Evolutionary conservation across 2,113 vertebrate species (phyloP).

Genomic region (Ctenodactylus gundi): DNA sequence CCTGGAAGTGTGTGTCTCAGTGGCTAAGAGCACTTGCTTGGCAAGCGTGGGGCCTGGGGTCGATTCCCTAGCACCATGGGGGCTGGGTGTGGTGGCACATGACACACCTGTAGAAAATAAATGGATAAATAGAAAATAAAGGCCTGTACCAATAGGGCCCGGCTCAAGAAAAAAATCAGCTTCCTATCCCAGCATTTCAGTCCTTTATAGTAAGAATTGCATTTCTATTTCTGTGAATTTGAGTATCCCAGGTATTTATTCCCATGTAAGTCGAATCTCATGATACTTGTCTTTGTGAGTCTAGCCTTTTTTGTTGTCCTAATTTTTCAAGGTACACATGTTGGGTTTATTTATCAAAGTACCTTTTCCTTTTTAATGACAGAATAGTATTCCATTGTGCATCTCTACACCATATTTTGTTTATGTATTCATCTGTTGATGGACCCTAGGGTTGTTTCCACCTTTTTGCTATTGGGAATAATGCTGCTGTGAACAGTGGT

Average conservation of each 20-base stretch:
- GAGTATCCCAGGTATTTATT: background rate
- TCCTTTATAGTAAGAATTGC: background rate
- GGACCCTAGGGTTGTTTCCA: background rate
- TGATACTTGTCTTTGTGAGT: background rate
- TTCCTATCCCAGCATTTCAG: background rate
- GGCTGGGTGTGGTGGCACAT: too few relatives aligned
- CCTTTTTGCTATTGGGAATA: background rate
- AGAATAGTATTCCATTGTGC: background rate
- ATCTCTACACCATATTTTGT: background rate
- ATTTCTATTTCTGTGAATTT: background rate
- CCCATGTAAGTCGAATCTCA: background rate
- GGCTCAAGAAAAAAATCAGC: too few relatives aligned
- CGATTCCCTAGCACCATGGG: too few relatives aligned
- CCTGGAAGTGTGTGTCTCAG: background rate
- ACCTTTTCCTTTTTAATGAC: background rate
- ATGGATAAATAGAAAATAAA: too few relatives aligned
- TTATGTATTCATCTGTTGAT: background rate
- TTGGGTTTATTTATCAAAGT: background rate
- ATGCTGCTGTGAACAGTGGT: background rate
- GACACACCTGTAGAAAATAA: too few relatives aligned
- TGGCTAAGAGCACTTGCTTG: too few relatives aligned
- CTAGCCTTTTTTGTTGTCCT: background rate
- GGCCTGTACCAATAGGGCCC: too few relatives aligned
- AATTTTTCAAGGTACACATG: background rate
- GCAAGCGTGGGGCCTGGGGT: too few relatives aligned